Conservation (phyloP, 2,113 vertebrate species). For the Coregonus clupeaformis region DNA sequence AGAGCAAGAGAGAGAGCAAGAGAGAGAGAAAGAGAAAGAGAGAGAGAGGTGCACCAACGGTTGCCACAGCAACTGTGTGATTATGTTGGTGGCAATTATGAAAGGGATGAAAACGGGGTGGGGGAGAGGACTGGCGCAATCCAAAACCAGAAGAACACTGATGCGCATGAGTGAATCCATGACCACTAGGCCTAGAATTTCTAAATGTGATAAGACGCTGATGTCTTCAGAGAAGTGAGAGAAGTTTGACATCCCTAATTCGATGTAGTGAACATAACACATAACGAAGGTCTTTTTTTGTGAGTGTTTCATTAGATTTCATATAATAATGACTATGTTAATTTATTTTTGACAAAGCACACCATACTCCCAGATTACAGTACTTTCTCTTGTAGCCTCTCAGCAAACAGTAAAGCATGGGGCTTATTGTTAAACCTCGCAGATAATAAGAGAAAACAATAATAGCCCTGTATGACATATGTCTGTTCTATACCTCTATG, state of each 20-base stretch:
- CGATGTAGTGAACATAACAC: background rate
- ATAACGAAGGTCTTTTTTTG: background rate
- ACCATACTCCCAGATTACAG: too few species aligned
- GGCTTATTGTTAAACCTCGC: too few species aligned
- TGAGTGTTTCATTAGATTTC: too few species aligned
- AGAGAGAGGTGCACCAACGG: slow-evolving; percentile 46
- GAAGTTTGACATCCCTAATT: background rate
- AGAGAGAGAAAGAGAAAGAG: slow-evolving; percentile 24
- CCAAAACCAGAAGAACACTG: slow-evolving; percentile 45
- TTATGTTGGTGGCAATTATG: slow-evolving; percentile 79
- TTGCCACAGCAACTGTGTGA: slow-evolving; percentile 82
- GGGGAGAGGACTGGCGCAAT: slow-evolving; percentile 60
- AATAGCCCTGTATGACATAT: too few species aligned
- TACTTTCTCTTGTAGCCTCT: too few species aligned
- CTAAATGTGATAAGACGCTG: background rate
- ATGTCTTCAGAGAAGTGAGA: background rate
- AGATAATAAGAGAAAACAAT: too few species aligned
- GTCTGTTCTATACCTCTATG: too few species aligned
- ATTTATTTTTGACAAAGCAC: too few species aligned
- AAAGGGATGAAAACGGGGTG: slow-evolving; percentile 70
- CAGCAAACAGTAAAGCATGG: too few species aligned
- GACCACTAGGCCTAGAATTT: background rate
- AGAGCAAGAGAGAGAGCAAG: slow-evolving; percentile 10
- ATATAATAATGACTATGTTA: too few species aligned
- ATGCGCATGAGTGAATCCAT: slow-evolving; percentile 33